A percentile compares a stretch with the other conserved stretches of the same genome.
Conservation (phyloP, 2,797 vertebrate genomes). For the Sebastes miniatus region DNA sequence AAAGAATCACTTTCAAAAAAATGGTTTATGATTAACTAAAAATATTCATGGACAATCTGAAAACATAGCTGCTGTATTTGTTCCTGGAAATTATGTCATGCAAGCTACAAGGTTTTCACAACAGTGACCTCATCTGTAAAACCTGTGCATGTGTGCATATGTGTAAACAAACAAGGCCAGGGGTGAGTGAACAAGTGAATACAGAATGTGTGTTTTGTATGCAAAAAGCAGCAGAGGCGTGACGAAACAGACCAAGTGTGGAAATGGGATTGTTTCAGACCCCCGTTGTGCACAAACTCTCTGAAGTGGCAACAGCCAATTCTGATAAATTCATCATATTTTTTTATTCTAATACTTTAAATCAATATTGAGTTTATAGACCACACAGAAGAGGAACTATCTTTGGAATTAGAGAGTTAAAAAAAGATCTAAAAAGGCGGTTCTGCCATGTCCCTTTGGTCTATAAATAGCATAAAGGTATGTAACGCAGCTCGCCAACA, state of each 20-base stretch:
- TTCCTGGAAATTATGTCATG: not conserved
- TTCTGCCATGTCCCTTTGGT: slow-evolving; percentile 1
- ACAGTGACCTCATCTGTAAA: not conserved
- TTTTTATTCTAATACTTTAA: not conserved
- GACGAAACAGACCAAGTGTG: not conserved
- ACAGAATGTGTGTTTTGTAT: slow-evolving; percentile 22
- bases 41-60: not conserved
- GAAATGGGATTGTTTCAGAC: not conserved
- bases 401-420: not conserved
- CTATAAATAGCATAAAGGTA: slow-evolving; percentile 16
- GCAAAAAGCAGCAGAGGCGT: slow-evolving; percentile 1
- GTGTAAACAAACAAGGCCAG: not conserved
- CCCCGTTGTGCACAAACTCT: not conserved
- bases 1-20: not conserved
- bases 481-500: not conserved
- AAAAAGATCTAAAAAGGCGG: not conserved
- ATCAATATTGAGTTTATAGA: not conserved
- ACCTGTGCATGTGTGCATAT: not conserved
- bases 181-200: not conserved
- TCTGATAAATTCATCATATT: not conserved
- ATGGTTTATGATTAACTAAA: not conserved
- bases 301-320: not conserved
- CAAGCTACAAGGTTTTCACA: slow-evolving; percentile 30
- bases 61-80: not conserved
- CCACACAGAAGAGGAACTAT: not conserved